Base-by-base conservation (phyloP, 2,888 invertebrate genomes). In the Apoda limacodes region DNA sequence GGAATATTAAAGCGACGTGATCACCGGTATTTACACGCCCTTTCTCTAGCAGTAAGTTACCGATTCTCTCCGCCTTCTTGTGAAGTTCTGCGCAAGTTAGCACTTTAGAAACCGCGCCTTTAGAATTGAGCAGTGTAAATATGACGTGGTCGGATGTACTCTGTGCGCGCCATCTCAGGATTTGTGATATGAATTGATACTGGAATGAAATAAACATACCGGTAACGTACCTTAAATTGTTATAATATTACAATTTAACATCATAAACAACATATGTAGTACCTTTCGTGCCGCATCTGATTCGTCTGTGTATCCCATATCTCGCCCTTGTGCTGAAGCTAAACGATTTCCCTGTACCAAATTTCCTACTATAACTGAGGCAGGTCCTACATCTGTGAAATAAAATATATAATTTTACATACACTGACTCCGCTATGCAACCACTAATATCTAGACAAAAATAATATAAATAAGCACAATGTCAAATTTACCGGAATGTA, bases 321-420 rank as follows among this genome's bases (percentile, higher is more conserved):
- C 97, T 34, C 98, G 87, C 36, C 99, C 99, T 70, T 96, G 95
- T 25, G 99, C 99, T 42, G 94, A 93, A 20, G 99, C 99, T 46
- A 99, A 86, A 37, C 99, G 87, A 71, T 96, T 97, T 38, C 98
- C 98, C 81, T 99, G 98, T 44, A 99, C 98, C 70, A 99, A 90
- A 83, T 98, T 99, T 45, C 99, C 99, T 50, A 99, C 99, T 86
- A 99, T 98, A 53, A 99, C 98, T 50, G 98, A 98, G 46, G 99
- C 99, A 37, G 99, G 99, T 37, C 99, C 99, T 64, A 99, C 96
- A 85, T 99, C 99, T 92, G 89, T 80, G 70, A 67, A 5, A 19
- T 7, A 9, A 5, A 22, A 13, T 10, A 25, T n/a, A n/a, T n/a
- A n/a, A n/a, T n/a, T n/a, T n/a, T n/a, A n/a, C 61, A 65, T 63